Evolutionary conservation across 2,113 vertebrate species (phyloP).

Genomic region (Neogale vison): DNA sequence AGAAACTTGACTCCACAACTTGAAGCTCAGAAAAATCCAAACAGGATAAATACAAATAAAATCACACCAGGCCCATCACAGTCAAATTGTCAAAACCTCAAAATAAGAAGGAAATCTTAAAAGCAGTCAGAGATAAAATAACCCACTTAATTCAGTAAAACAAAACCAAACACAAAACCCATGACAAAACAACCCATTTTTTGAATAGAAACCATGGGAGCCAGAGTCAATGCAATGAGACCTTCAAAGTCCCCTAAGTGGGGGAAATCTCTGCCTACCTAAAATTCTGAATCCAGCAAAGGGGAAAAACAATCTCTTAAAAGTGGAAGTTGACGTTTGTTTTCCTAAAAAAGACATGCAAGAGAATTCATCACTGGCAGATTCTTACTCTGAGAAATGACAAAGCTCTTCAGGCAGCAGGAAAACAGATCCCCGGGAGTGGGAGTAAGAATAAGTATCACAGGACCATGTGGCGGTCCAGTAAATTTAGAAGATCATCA

Average conservation of each 20-base stretch:
- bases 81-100: neutral
- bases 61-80: neutral
- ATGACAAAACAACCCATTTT: neutral
- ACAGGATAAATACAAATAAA: neutral
- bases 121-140: neutral
- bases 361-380: neutral
- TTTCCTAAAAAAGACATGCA: neutral
- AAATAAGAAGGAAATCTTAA: neutral
- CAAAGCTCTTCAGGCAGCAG: neutral
- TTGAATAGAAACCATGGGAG: neutral
- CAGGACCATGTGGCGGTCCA: fast-evolving
- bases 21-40: neutral
- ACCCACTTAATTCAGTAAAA: neutral
- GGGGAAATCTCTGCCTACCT: too few species aligned
- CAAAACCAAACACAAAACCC: neutral
- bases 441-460: neutral
- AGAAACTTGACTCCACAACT: neutral
- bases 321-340: neutral
- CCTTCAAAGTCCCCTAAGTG: neutral
- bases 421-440: neutral
- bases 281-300: neutral
- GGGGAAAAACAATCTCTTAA: neutral
- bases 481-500: neutral
- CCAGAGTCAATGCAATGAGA: neutral
- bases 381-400: neutral